phyloP scores from a whole-genome alignment of 2,797 vertebrate genomes.

The Sebastes glaucus region DNA sequence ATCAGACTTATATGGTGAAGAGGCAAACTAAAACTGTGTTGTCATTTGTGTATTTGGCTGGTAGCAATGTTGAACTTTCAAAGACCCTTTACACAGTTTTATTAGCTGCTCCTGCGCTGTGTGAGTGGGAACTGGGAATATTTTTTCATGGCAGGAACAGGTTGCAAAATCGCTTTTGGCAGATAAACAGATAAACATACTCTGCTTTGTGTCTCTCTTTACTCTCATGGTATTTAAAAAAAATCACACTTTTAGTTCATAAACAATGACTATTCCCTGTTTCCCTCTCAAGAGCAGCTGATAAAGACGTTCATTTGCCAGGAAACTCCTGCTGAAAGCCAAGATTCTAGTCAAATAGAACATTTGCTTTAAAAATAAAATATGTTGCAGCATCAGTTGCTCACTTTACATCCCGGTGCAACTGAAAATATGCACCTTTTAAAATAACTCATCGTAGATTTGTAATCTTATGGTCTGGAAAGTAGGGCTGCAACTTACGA shows the following conservation, averaged over 20 bases:
- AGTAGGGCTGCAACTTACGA: not conserved
- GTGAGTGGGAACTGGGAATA: constrained; percentile 9
- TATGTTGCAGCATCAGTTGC: not conserved
- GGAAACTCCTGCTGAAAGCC: not conserved
- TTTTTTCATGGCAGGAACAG: constrained; percentile 37
- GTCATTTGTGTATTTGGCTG: not conserved
- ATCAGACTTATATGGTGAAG: not conserved
- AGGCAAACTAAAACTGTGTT: not conserved
- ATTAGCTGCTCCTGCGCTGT: constrained; percentile 1
- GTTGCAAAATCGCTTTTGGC: constrained; percentile 26
- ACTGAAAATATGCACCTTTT: not conserved
- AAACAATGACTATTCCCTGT: constrained; percentile 3
- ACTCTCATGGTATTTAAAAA: not conserved
- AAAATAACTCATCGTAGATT: not conserved
- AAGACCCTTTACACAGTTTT: not conserved
- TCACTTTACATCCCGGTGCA: not conserved
- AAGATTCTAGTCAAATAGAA: not conserved
- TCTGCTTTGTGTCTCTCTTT: constrained; percentile 13
- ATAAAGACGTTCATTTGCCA: constrained; percentile 8
- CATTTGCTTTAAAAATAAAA: constrained; percentile 12
- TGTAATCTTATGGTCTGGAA: not conserved
- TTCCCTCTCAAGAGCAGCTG: not conserved
- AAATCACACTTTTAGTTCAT: constrained; percentile 9
- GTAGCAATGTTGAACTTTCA: constrained; percentile 4
- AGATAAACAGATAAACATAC: constrained; percentile 23